Base-by-base conservation (phyloP, 2,797 vertebrate species). In the Spinus olivaceus region DNA sequence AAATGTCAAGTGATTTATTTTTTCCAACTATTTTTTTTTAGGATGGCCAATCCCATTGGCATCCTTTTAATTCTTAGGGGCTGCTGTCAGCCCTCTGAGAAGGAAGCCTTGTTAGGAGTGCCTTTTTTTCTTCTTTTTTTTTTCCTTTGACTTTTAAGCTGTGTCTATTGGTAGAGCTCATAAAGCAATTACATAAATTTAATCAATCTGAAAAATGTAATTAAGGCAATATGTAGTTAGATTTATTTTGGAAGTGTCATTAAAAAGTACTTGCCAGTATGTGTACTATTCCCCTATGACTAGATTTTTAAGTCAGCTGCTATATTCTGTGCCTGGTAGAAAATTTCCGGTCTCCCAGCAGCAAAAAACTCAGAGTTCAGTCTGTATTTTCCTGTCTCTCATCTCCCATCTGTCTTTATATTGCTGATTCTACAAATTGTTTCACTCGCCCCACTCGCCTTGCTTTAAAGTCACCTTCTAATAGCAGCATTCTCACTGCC, bases 211-310 rank as follows among this genome's bases (percentile, higher is more conserved):
- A 5, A 73, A 94, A 90, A 92, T 83, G 25, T 73, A 79, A 77
- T 91, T 89, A 94, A 77, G 41, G 16, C 64, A 77, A 14, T 54
- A 47, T 27, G 37, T 57, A 84, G 70, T 84, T 78, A 84, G 35
- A 81, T 87, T 84, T 84, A 37, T 79, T 96, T 94, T 88, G 30
- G 28, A 90, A 94, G 33, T 53, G 60, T 91, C 22, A 51, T 93
- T 91, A 57, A 74, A 67, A 71, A 90, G 37, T 81, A 49, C 65
- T 92, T 93, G 51, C 28, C 23, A 49, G 21, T 71, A 39, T 81
- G 41, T 50, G 25, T 67, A 7, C 32, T 64, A 2, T 86, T 90
- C 69, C 46, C 57, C 30, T 59, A 4, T 91, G 88, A 81, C 49
- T 74, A 25, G 65, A 70, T 76, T 86, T 95, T 92, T 59, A 46